These are phyloP conservation scores for Mythimna ferrago DNA, from an alignment of 2,888 invertebrate genomes.

Conservation along the genomic window DNA sequence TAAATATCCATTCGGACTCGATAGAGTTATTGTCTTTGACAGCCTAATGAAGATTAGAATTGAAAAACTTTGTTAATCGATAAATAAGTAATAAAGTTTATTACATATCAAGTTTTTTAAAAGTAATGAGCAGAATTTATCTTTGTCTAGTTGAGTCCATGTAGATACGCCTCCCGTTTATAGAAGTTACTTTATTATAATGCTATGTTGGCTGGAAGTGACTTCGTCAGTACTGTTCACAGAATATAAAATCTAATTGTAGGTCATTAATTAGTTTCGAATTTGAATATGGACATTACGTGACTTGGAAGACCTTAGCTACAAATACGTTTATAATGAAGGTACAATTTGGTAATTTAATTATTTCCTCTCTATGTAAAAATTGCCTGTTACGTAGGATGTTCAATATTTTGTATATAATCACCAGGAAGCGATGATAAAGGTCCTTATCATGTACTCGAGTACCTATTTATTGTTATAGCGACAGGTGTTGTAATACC, in stretches of 20 bases:
- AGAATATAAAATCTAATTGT: slow-evolving; percentile 28
- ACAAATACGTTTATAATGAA: slow-evolving; percentile 51
- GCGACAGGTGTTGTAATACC: slow-evolving; percentile 44
- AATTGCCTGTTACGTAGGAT: slow-evolving; percentile 30
- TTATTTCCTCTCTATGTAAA: slow-evolving; percentile 53
- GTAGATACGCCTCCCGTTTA: slow-evolving; percentile 34
- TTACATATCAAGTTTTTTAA: slow-evolving; percentile 36
- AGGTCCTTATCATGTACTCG: slow-evolving; percentile 15
- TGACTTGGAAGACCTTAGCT: slow-evolving; percentile 30
- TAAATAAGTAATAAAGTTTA: slow-evolving; percentile 50
- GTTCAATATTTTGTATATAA: slow-evolving; percentile 26
- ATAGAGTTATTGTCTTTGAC: slow-evolving; percentile 55
- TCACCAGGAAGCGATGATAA: slow-evolving; percentile 35
- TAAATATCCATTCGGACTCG: slow-evolving; percentile 35
- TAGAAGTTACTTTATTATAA: slow-evolving; percentile 28
- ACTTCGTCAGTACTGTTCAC: slow-evolving; percentile 31
- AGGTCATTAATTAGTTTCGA: slow-evolving; percentile 41
- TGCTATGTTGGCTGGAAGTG: slow-evolving; percentile 9
- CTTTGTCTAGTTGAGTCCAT: slow-evolving; percentile 47
- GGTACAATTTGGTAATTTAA: slow-evolving; percentile 42
- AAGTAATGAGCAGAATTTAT: slow-evolving; percentile 36
- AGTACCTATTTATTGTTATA: slow-evolving; percentile 21
- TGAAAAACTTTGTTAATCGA: slow-evolving; percentile 49
- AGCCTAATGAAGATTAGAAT: slow-evolving; percentile 40
- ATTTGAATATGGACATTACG: slow-evolving; percentile 23